Evolutionary conservation across 2,797 vertebrate species (phyloP).

Genomic region (Eidolon dupreanum): DNA sequence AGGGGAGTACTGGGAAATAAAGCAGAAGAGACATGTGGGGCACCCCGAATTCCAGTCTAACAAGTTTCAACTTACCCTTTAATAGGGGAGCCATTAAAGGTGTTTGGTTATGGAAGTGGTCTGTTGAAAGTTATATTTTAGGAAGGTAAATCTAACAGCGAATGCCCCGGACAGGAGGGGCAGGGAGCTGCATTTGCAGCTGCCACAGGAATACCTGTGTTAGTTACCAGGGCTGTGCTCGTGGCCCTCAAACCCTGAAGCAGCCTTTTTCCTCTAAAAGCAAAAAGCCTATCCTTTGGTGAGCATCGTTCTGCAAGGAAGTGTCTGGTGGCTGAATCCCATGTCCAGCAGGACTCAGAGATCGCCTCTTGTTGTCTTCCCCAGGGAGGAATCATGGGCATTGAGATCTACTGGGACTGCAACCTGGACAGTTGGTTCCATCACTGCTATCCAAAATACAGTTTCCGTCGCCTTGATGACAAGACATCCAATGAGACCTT

Average conservation of each 20-base stretch:
- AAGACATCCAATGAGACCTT: slow-evolving; percentile 88
- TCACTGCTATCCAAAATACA: slow-evolving; percentile 88
- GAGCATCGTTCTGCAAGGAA: background rate
- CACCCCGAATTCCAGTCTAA: background rate
- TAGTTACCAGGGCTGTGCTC: accelerated
- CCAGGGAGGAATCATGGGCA: slow-evolving; percentile 93
- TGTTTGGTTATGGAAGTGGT: background rate
- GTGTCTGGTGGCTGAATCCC: background rate
- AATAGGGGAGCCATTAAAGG: background rate
- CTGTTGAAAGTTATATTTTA: background rate
- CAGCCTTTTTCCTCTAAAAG: background rate
- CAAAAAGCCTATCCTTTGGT: background rate
- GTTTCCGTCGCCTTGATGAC: slow-evolving; percentile 91
- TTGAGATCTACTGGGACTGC: slow-evolving; percentile 94
- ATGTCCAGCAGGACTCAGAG: accelerated
- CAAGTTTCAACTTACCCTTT: background rate
- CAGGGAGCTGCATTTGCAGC: background rate
- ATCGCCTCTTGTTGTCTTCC: slow-evolving; percentile 5
- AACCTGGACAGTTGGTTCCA: slow-evolving; percentile 87
- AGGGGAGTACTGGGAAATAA: background rate
- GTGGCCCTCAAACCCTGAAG: background rate
- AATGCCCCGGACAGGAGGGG: background rate
- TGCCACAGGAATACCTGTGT: accelerated
- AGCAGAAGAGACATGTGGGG: background rate
- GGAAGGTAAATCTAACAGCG: background rate